These are phyloP conservation scores for Euleptes europaea DNA, from an alignment of 2,113 vertebrate species.

Conservation along the genomic window DNA sequence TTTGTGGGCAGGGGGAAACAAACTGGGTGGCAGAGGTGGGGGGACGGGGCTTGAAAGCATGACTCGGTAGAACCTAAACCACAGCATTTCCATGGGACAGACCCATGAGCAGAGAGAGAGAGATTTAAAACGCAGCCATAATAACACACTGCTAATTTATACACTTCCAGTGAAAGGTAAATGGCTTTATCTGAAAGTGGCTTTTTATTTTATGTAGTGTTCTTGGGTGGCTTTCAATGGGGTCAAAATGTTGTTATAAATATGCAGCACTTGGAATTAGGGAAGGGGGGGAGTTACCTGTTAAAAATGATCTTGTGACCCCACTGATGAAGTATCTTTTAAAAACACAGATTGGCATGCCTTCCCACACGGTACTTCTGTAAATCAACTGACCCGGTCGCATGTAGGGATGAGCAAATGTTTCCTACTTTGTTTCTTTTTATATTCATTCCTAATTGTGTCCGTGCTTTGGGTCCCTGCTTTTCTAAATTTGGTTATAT, in stretches of 20 bases:
- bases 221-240: slow-evolving; percentile 41
- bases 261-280: background rate
- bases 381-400: no score
- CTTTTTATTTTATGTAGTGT: slow-evolving; percentile 43
- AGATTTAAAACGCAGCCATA: slow-evolving; percentile 50
- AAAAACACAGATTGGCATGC: no score
- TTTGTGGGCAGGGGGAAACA: background rate
- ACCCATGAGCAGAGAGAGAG: slow-evolving; percentile 22
- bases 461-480: no score
- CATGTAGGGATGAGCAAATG: no score
- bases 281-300: background rate
- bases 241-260: background rate
- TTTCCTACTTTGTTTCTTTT: no score
- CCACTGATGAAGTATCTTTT: no score
- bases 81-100: background rate
- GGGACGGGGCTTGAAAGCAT: background rate
- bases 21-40: background rate
- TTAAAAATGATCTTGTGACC: background rate
- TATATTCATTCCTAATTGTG: no score
- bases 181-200: slow-evolving; percentile 48
- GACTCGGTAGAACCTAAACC: background rate
- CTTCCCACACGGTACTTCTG: no score
- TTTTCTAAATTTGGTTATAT: no score
- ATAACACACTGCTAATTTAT: slow-evolving; percentile 64
- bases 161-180: slow-evolving; percentile 52